Evolutionary conservation across 2,113 vertebrate genomes (phyloP), one percentile per base, ranked within the genome.

Genomic region (Heloderma charlesbogerti): DNA sequence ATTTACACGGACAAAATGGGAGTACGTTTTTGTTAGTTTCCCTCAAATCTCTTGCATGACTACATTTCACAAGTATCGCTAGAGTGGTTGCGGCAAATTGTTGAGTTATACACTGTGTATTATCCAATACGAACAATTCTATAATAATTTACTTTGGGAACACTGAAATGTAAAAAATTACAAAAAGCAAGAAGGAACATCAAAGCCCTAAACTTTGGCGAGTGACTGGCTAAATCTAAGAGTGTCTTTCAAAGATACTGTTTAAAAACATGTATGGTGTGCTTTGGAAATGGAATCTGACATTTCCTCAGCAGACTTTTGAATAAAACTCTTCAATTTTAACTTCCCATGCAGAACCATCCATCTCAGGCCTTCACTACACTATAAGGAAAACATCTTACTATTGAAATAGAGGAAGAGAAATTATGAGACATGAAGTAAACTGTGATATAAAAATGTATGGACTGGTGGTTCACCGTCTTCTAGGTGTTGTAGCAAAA

Each of bases 251-350:
- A 78, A 9, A 51, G 16, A 48, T 20, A 4, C 13, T 22, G 20
- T 82, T 45, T 91, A 86, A 54, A 29, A 84, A 84, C 8, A 48
- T 72, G 34, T 10, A 51, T 7, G 0, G 27, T 31, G 4, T 89
- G 89, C 54, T 78, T 22, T 87, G 71, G 81, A 85, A 85, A 3
- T 0, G 0, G 16, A 86, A 3, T 67, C 37, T 88, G 75, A 48
- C 10, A 63, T 93, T 88, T 84, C 18, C 80, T 86, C 27, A 20
- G 54, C 29, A 27, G 43, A 75, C 2, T 4, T 79, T 75, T 69
- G 34, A 80, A 77, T 86, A 94, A 90, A 86, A 16, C 37, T 60
- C 29, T 1, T 81, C 2, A 74, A 40, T 43, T 51, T n/a, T 63
- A 84, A 4, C n/a, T 34, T 78, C 43, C 34, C 15, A 37, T 15